Evolutionary conservation across 2,888 invertebrate genomes (phyloP).

Genomic region (Hirtodrosophila histrioides): DNA sequence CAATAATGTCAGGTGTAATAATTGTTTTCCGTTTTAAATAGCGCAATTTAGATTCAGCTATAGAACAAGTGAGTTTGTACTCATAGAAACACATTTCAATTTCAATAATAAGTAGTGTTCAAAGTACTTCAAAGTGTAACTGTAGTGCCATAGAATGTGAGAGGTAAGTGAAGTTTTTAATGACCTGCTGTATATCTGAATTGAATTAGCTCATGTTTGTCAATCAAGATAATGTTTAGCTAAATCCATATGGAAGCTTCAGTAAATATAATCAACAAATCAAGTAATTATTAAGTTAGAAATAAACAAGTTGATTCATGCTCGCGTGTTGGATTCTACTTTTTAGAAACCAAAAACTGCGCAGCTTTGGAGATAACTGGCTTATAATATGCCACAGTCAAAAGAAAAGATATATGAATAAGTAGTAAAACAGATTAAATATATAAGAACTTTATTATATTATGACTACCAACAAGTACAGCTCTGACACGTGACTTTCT

Average conservation of each 20-base stretch:
- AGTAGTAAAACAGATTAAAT: background rate
- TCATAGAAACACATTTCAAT: background rate
- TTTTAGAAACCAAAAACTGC: too few species aligned
- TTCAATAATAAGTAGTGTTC: too few species aligned
- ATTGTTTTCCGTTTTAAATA: slow-evolving; percentile 5
- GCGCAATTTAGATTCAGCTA: slow-evolving; percentile 3
- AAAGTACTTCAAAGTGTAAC: background rate
- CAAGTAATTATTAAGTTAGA: background rate
- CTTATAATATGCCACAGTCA: too few species aligned
- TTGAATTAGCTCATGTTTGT: background rate
- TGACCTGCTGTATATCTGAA: background rate
- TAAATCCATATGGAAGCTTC: background rate
- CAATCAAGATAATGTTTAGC: background rate
- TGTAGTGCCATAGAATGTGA: too few species aligned
- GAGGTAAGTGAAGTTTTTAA: background rate
- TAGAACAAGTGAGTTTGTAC: background rate
- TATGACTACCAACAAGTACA: background rate
- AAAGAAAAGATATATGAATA: too few species aligned
- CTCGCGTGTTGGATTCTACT: too few species aligned
- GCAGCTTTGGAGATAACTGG: too few species aligned
- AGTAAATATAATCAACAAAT: background rate
- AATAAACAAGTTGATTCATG: slow-evolving; percentile 3
- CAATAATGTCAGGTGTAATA: too few species aligned
- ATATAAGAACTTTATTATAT: background rate
- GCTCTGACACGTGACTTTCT: slow-evolving; percentile 30